Percentiles rank a stretch among this genome's conserved stretches.
Evolutionary conservation across 64 coral and sea anemone species (phyloP).

Genomic region (Anthopleura sola): DNA sequence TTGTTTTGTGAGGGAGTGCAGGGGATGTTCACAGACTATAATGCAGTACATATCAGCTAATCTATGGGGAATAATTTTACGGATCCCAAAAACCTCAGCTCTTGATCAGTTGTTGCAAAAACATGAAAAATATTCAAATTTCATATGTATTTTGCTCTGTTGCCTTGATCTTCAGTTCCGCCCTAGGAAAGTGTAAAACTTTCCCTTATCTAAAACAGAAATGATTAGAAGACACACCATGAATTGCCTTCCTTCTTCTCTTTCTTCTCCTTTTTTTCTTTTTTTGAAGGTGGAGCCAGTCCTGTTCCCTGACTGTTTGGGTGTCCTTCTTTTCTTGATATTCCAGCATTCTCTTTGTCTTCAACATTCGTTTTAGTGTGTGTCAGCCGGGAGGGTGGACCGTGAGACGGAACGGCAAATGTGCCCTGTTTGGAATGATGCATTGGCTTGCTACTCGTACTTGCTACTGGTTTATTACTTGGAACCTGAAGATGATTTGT

Average conservation of each 20-base stretch:
- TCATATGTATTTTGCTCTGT: too few relatives aligned
- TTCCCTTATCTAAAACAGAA: too few relatives aligned
- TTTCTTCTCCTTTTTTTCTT: constrained; percentile 15
- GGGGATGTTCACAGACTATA: too few relatives aligned
- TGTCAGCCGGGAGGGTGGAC: background rate
- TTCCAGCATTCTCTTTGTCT: constrained; percentile 3
- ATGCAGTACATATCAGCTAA: too few relatives aligned
- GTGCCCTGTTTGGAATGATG: background rate
- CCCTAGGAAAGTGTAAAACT: too few relatives aligned
- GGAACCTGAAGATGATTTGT: background rate
- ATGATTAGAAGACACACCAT: too few relatives aligned
- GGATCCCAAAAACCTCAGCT: too few relatives aligned
- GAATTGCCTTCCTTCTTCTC: background rate
- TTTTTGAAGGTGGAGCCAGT: background rate
- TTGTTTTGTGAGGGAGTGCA: too few relatives aligned
- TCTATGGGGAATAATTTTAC: too few relatives aligned
- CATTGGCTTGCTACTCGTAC: background rate
- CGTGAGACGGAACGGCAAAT: background rate
- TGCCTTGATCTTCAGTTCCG: too few relatives aligned
- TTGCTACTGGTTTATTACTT: background rate
- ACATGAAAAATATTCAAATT: too few relatives aligned
- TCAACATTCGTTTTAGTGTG: constrained; percentile 1
- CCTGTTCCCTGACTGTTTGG: background rate
- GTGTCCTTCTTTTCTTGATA: background rate
- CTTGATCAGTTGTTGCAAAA: too few relatives aligned